Evolutionary conservation across 2,797 vertebrate species (phyloP).

Genomic region (Prunella strophiata): DNA sequence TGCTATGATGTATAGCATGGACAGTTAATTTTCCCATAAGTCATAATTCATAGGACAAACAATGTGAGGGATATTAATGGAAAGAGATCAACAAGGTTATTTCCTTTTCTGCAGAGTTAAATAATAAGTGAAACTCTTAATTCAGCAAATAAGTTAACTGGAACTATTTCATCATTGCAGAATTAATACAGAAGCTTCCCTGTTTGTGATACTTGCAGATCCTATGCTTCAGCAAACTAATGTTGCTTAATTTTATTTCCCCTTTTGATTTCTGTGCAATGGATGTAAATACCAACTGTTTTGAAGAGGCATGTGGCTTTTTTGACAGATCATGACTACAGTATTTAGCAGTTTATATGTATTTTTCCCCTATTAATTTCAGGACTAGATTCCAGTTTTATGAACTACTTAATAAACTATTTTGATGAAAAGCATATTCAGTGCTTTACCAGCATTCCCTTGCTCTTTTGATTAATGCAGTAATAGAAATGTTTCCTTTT

Average conservation of each 20-base stretch:
- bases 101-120: slow-evolving; percentile 63
- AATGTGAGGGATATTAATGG: slow-evolving; percentile 56
- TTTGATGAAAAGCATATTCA: slow-evolving; percentile 50
- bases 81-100: slow-evolving; percentile 48
- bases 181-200: not conserved
- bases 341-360: not conserved
- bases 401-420: slow-evolving; percentile 30
- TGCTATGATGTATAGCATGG: slow-evolving; percentile 26
- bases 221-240: not conserved
- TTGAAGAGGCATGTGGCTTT: not conserved
- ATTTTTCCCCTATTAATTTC: not conserved
- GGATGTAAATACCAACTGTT: not conserved
- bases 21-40: slow-evolving; percentile 58
- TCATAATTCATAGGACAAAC: slow-evolving; percentile 60
- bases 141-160: slow-evolving; percentile 50
- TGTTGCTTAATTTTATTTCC: not conserved
- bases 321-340: not conserved
- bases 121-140: slow-evolving; percentile 57
- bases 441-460: not conserved
- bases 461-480: slow-evolving; percentile 44
- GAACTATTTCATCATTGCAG: slow-evolving; percentile 7
- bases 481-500: slow-evolving; percentile 48
- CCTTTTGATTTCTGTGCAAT: not conserved
- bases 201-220: not conserved
- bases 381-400: slow-evolving; percentile 18